A percentile compares a stretch with the other conserved stretches of the same genome.
These are phyloP conservation scores for Hydractinia symbiolongicarpus DNA, from an alignment of 30 jellyfish, hydroid and myxozoan species.

Conservation along the genomic window DNA sequence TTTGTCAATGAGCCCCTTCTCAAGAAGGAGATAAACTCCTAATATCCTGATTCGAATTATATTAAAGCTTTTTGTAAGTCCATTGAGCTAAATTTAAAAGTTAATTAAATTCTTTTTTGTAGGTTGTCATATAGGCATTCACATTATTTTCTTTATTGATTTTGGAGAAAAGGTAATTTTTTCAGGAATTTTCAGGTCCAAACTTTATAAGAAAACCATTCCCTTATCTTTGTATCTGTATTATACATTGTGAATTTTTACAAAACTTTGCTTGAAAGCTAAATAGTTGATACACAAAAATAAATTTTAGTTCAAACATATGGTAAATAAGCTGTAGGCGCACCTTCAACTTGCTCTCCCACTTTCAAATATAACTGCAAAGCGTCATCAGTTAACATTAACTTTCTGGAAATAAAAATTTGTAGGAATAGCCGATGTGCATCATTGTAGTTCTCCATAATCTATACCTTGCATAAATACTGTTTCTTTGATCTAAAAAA, in stretches of 20 bases:
- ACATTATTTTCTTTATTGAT: too few species aligned
- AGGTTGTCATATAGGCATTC: too few species aligned
- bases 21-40: too few species aligned
- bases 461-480: not conserved
- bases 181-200: not conserved
- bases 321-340: not conserved
- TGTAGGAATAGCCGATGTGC: conserved; percentile 60
- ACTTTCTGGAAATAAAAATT: conserved; percentile 40
- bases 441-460: conserved; percentile 21
- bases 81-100: too few species aligned
- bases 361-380: conserved; percentile 36
- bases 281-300: not conserved
- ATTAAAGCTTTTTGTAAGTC: too few species aligned
- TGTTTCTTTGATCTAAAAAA: too few species aligned
- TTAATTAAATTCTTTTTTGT: too few species aligned
- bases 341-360: conserved; percentile 39
- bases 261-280: too few species aligned
- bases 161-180: not conserved
- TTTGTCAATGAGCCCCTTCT: too few species aligned
- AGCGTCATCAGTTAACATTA: conserved; percentile 42
- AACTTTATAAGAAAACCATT: not conserved
- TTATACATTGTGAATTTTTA: too few species aligned
- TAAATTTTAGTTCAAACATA: not conserved
- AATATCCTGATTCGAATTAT: too few species aligned
- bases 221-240: too few species aligned